Evolutionary conservation across 2,113 vertebrate genomes (phyloP).

Genomic region (Aegotheles bennettii): DNA sequence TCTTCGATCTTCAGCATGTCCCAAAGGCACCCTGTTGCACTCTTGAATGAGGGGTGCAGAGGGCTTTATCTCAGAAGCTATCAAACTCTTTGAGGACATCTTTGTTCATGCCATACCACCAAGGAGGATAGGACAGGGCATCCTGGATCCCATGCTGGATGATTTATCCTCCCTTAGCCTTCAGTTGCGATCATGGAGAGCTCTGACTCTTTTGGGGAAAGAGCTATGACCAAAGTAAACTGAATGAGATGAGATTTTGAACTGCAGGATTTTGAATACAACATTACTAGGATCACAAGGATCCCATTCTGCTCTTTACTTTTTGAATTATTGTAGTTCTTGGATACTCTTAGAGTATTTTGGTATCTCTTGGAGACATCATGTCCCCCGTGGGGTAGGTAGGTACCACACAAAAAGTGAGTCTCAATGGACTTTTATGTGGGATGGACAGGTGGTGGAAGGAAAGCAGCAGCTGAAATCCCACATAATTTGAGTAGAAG

Average conservation of each 20-base stretch:
- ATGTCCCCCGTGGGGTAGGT: neutral
- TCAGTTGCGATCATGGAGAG: rapidly evolving
- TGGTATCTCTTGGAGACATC: too few species aligned
- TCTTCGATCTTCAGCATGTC: rapidly evolving
- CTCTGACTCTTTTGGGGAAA: neutral
- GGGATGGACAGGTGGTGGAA: neutral
- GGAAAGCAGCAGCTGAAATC: neutral
- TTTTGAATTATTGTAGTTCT: neutral
- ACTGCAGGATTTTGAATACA: neutral
- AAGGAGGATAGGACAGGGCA: neutral
- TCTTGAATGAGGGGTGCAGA: rapidly evolving
- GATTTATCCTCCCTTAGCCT: neutral
- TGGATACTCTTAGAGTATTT: too few species aligned
- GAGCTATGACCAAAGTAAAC: neutral
- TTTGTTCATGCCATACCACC: neutral
- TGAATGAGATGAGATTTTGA: neutral
- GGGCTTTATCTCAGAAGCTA: neutral
- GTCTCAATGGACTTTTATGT: neutral
- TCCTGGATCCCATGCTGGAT: neutral
- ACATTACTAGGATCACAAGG: neutral
- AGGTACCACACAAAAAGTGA: neutral
- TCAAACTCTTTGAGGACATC: neutral
- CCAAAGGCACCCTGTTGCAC: neutral
- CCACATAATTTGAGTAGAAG: neutral
- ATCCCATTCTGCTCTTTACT: neutral